A percentile compares a stretch with the other conserved stretches of the same genome.
These are phyloP conservation scores for Larimichthys crocea DNA, from an alignment of 2,113 vertebrate species.

Conservation along the genomic window DNA sequence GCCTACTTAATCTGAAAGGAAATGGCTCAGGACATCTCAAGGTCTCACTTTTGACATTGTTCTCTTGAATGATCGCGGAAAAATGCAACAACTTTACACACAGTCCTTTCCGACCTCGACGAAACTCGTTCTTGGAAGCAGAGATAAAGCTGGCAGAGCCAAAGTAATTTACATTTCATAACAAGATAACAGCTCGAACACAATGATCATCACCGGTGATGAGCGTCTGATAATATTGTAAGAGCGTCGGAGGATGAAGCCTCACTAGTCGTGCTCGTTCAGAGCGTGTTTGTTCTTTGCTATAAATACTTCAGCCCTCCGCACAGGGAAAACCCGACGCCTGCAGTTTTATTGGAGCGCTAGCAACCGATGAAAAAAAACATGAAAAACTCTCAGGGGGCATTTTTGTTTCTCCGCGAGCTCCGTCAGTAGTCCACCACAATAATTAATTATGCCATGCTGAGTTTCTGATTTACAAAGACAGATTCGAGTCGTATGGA, in stretches of 20 bases:
- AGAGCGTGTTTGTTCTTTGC: slow-evolving; percentile 11
- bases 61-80: neutral
- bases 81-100: neutral
- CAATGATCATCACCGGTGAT: neutral
- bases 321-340: slow-evolving; percentile 9
- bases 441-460: neutral
- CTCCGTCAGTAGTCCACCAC: neutral
- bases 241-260: neutral
- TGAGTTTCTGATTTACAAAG: slow-evolving; percentile 8
- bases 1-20: neutral
- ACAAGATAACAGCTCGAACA: neutral
- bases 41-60: neutral
- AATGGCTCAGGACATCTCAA: neutral
- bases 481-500: neutral
- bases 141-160: neutral
- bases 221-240: neutral
- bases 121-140: neutral
- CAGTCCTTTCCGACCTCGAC: slow-evolving; percentile 1
- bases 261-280: neutral
- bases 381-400: neutral
- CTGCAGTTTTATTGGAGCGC: slow-evolving; percentile 8
- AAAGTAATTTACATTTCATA: neutral
- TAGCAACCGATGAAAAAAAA: neutral
- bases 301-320: slow-evolving; percentile 28
- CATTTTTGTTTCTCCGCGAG: neutral